Base-by-base conservation (phyloP, 2,888 invertebrate genomes). In the Linyphia triangularis region DNA sequence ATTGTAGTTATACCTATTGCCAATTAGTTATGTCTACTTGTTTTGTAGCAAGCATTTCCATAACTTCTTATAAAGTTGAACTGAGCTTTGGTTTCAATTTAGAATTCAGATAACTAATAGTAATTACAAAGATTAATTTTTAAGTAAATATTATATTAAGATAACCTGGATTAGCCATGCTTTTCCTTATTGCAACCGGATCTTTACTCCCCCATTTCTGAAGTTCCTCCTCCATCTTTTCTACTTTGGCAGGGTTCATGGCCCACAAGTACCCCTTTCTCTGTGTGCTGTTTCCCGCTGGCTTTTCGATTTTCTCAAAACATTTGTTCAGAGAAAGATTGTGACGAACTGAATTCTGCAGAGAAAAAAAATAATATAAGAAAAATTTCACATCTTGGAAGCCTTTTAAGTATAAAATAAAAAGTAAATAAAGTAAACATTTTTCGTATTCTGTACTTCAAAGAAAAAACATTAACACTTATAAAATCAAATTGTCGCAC, bases 211-310 rank as follows among this genome's bases (percentile, higher is more conserved):
- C 97, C 98, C 98, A 99, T 92, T 99, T 99, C 91, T 96, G 96
- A 75, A 99, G 97, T 93, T 99, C 99, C 92, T 98, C 98, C 91
- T 99, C 98, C 98, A 99, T 98, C 94, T 99, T 99, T 22, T 96
- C 95, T 59, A 97, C 95, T 93, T 98, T 98, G 16, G 96, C 95
- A 0, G 98, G 98, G 93, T 98, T 98, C 95, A 99, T 96, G 10
- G 98, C 98, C 99, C 99, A 99, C 91, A 99, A 94, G 92, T 98
- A 99, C 22, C 96, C 95, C 94, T 94, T 94, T 78, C 97, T 94
- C 93, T 97, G 96, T 91, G 88, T 95, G 95, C 93, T 92, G 84
- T 92, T 92, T 40, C 92, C 91, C 0, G 96, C 96, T 0, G 98
- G 98, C 91, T 98, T 97, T 92, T 99, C 98, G 90, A 99, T 98